Percentiles rank a stretch among this genome's conserved stretches.
Evolutionary conservation across 2,888 invertebrate species (phyloP).

Genomic region (Pyrrhosoma nymphula): DNA sequence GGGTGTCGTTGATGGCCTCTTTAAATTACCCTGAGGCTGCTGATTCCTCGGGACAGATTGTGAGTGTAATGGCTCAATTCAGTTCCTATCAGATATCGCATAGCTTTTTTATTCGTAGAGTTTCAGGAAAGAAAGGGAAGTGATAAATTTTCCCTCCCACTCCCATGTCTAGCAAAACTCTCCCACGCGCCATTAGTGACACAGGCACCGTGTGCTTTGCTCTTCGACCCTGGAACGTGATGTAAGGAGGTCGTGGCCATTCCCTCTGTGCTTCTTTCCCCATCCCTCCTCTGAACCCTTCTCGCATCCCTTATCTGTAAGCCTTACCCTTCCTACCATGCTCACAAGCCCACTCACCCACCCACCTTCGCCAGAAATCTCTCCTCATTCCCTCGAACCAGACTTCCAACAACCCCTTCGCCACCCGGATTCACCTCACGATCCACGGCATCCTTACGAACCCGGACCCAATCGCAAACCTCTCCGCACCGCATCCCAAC

Average conservation of each 20-base stretch:
- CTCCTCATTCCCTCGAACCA: not conserved
- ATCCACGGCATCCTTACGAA: not conserved
- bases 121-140: too few species aligned
- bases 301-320: not conserved
- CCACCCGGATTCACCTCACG: constrained; percentile 10
- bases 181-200: not conserved
- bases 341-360: not conserved
- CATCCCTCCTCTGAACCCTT: not conserved
- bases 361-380: not conserved
- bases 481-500: not conserved
- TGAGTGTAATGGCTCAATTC: too few species aligned
- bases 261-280: not conserved
- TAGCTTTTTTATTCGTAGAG: too few species aligned
- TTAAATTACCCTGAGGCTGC: too few species aligned
- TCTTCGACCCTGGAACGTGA: not conserved
- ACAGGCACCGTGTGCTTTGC: too few species aligned
- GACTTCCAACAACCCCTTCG: not conserved
- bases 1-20: too few species aligned
- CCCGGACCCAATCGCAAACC: not conserved
- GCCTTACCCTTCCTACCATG: not conserved
- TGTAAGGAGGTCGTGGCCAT: not conserved
- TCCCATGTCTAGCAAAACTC: not conserved
- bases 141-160: not conserved
- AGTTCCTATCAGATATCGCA: too few species aligned
- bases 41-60: too few species aligned